Conservation (phyloP, 2,797 vertebrate species). For the Odontamblyopus lacepedii region DNA sequence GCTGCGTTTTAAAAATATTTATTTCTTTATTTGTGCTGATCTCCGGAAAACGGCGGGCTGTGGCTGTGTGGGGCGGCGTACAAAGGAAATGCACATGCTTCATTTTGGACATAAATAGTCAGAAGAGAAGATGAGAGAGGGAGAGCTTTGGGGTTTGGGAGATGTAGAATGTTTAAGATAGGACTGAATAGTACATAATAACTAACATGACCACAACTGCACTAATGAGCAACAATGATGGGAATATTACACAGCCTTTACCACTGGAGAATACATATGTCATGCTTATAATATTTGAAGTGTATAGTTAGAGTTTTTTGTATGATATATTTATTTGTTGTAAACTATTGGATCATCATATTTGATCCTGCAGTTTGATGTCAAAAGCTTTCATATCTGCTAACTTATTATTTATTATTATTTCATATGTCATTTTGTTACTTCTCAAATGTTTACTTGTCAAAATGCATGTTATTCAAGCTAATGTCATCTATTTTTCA, state of each 20-base stretch:
- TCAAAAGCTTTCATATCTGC: too few species aligned
- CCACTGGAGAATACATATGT: neutral
- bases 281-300: neutral
- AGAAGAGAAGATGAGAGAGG: slow-evolving; percentile 17
- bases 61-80: slow-evolving; percentile 71
- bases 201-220: neutral
- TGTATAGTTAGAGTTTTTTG: too few species aligned
- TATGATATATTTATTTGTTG: too few species aligned
- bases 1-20: slow-evolving; percentile 67
- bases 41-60: slow-evolving; percentile 80
- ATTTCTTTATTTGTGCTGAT: slow-evolving; percentile 81
- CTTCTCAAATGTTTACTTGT: too few species aligned
- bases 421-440: too few species aligned
- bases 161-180: neutral
- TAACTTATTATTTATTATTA: too few species aligned
- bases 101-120: slow-evolving; percentile 39
- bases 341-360: too few species aligned
- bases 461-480: too few species aligned
- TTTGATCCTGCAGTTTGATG: too few species aligned
- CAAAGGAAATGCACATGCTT: slow-evolving; percentile 59
- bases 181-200: neutral
- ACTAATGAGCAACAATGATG: neutral
- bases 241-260: neutral
- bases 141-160: slow-evolving; percentile 11
- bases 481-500: too few species aligned